Conservation (phyloP, 2,113 vertebrate genomes). For the Elachura formosa region DNA sequence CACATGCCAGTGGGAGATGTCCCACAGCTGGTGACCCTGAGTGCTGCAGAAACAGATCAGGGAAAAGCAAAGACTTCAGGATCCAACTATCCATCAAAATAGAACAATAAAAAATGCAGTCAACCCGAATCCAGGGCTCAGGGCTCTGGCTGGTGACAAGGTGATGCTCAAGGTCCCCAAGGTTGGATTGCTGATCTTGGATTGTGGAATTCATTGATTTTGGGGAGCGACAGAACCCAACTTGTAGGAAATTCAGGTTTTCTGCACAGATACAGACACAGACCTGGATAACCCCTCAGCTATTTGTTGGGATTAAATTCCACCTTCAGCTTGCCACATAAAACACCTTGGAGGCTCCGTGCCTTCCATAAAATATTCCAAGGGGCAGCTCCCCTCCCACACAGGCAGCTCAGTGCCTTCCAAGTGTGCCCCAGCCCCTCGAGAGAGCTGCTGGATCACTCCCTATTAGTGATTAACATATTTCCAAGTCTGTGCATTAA, state of each 20-base stretch:
- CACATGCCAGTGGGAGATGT: not conserved
- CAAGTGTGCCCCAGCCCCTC: not conserved
- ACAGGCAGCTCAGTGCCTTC: not conserved
- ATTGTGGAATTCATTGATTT: not conserved
- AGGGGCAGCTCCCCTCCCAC: constrained; percentile 8
- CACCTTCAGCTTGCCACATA: constrained; percentile 18
- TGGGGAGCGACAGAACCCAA: not conserved
- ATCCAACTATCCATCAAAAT: not conserved
- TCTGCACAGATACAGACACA: not conserved
- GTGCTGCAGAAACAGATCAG: not conserved
- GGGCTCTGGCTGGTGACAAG: accelerated
- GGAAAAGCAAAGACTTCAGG: not conserved
- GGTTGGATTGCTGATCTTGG: not conserved
- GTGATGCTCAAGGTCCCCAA: not conserved
- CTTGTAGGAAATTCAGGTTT: not conserved
- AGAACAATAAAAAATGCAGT: not conserved
- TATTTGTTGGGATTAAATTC: constrained; percentile 32
- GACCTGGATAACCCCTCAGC: not conserved
- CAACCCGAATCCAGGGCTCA: not conserved
- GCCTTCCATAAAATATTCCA: not conserved
- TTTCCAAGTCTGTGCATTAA: not conserved
- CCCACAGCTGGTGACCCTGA: not conserved
- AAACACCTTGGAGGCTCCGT: constrained; percentile 15
- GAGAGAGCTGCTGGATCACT: not conserved
- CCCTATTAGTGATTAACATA: accelerated